phyloP scores from a whole-genome alignment of 2,113 vertebrate species.

The Rhadina sibilatrix region DNA sequence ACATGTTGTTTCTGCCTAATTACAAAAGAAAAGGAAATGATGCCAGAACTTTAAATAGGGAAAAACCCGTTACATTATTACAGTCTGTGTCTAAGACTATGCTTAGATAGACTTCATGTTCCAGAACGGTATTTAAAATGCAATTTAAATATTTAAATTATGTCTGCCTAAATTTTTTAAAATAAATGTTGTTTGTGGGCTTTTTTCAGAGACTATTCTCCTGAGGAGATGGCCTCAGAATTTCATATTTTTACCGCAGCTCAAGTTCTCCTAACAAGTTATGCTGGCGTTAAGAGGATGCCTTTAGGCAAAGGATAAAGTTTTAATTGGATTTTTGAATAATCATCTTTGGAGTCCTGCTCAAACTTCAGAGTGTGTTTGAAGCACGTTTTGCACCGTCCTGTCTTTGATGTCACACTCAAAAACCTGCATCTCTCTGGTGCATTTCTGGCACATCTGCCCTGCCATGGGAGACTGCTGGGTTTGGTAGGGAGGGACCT shows the following conservation, averaged over 20 bases:
- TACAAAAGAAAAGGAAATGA: neutral
- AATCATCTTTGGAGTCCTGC: neutral
- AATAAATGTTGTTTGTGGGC: neutral
- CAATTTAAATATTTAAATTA: constrained; percentile 8
- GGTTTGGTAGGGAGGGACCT: neutral
- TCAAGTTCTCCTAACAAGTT: neutral
- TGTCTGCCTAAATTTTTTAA: neutral
- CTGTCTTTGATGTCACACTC: neutral
- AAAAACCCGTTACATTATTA: neutral
- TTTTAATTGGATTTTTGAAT: constrained; percentile 40
- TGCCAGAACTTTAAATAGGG: constrained; percentile 7
- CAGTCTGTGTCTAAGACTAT: neutral
- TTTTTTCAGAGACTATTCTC: neutral
- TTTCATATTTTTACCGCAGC: neutral
- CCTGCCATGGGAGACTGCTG: neutral
- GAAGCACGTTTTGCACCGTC: neutral
- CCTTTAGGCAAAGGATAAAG: neutral
- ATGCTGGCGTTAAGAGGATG: neutral
- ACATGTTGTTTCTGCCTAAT: constrained; percentile 5
- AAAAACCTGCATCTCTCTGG: neutral
- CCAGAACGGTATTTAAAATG: neutral
- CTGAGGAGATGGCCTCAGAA: neutral
- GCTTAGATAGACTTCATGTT: neutral
- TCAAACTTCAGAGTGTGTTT: neutral
- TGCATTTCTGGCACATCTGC: neutral